Percentiles rank a stretch among this genome's conserved stretches.
Evolutionary conservation across 2,113 vertebrate species (phyloP).

Genomic region (Sturnus vulgaris): DNA sequence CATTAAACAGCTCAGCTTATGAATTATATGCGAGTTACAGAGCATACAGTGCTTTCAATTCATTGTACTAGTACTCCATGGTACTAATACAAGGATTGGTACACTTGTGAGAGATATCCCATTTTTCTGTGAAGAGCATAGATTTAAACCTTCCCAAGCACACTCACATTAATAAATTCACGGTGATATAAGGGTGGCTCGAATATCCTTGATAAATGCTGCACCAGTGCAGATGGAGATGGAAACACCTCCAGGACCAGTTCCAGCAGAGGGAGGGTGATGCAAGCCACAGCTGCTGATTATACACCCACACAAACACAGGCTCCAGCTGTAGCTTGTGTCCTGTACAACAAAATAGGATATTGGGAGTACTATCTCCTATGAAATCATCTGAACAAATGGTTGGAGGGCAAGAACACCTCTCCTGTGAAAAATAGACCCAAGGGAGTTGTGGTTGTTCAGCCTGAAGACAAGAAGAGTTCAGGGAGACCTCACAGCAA

Average conservation of each 20-base stretch:
- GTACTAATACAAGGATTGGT: neutral
- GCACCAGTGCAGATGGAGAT: neutral
- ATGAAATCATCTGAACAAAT: neutral
- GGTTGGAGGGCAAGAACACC: neutral
- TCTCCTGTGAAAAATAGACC: neutral
- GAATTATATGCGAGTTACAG: neutral
- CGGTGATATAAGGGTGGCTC: neutral
- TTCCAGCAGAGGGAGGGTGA: neutral
- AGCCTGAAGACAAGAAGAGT: neutral
- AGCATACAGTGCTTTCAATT: neutral
- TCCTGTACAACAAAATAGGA: neutral
- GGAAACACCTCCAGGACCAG: neutral
- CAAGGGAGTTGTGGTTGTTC: neutral
- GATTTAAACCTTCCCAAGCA: neutral
- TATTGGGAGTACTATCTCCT: neutral
- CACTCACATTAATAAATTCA: neutral
- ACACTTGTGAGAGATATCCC: neutral
- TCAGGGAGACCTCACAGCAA: neutral
- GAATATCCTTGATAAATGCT: neutral
- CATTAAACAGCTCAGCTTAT: neutral
- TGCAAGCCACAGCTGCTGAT: neutral
- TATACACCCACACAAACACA: neutral
- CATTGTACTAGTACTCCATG: neutral
- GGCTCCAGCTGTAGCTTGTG: neutral
- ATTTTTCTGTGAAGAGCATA: neutral